Conservation (phyloP, 2,113 vertebrate genomes). For the Agapornis roseicollis region DNA sequence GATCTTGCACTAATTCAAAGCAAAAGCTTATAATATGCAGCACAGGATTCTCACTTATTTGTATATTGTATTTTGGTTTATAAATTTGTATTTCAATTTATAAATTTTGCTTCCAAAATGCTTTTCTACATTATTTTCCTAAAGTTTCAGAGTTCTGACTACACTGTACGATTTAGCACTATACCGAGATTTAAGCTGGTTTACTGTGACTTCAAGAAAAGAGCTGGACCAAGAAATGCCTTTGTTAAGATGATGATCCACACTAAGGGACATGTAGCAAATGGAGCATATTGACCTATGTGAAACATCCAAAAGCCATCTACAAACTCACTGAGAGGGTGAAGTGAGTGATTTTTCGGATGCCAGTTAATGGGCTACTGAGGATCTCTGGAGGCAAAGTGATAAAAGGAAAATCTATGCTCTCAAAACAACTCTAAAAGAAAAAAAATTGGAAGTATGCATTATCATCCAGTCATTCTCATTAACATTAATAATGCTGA, state of each 20-base stretch:
- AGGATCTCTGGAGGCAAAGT: neutral
- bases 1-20: neutral
- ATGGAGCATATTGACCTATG: neutral
- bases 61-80: neutral
- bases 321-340: neutral
- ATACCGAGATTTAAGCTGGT: neutral
- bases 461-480: neutral
- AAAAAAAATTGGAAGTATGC: neutral
- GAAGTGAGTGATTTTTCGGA: neutral
- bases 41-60: neutral
- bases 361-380: neutral
- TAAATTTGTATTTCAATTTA: neutral
- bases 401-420: neutral
- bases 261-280: neutral
- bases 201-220: neutral
- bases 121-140: neutral
- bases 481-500: neutral
- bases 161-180: neutral
- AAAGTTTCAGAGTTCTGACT: neutral
- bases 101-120: neutral
- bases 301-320: neutral
- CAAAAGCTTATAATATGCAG: neutral
- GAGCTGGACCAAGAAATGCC: neutral
- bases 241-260: neutral
- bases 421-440: neutral